These are phyloP conservation scores for Coluber constrictor DNA, from an alignment of 2,797 vertebrate species.

Conservation along the genomic window DNA sequence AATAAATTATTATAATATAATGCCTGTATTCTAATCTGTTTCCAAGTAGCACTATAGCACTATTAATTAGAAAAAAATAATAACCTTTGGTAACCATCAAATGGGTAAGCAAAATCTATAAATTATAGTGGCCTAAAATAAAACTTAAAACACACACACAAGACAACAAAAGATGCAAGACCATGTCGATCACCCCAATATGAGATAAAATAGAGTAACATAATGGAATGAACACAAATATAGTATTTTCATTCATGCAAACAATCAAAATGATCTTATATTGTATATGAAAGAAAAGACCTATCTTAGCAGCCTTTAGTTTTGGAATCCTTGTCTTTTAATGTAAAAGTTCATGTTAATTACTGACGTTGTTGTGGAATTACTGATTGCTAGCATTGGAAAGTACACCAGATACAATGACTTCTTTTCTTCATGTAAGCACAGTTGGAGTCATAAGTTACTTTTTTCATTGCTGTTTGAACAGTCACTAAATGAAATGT, in stretches of 20 bases:
- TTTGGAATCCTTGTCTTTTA: background rate
- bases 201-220: background rate
- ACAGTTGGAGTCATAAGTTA: background rate
- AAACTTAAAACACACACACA: background rate
- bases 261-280: background rate
- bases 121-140: constrained; percentile 10
- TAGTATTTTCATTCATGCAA: background rate
- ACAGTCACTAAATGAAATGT: too few species aligned
- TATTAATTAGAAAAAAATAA: background rate
- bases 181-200: background rate
- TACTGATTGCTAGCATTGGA: background rate
- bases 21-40: constrained; percentile 23
- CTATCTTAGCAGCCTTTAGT: background rate
- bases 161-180: background rate
- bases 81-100: background rate
- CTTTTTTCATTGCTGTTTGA: too few species aligned
- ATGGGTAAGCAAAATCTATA: background rate
- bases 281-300: background rate
- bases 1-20: background rate
- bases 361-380: background rate
- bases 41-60: constrained; percentile 16
- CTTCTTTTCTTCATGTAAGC: background rate
- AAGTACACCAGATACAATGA: background rate
- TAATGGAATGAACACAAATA: background rate
- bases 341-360: background rate